phyloP scores from a whole-genome alignment of 2,888 invertebrate genomes.

The Branchinecta sandiegonensis region DNA sequence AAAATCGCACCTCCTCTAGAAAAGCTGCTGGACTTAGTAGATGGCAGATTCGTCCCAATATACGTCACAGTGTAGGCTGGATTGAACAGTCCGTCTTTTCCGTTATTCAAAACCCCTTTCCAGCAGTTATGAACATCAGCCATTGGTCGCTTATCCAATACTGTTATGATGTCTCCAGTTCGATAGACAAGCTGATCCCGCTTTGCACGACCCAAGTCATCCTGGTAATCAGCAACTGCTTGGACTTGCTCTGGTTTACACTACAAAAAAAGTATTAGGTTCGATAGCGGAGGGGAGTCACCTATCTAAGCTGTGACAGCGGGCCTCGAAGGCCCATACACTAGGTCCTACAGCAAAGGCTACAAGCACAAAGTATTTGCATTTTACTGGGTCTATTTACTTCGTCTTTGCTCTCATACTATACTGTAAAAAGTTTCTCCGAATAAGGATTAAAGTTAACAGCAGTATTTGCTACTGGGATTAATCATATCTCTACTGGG shows the following conservation, averaged over 20 bases:
- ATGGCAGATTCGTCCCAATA: conserved; percentile 55
- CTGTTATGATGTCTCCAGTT: conserved; percentile 78
- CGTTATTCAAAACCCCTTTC: conserved; percentile 78
- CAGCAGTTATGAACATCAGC: conserved; percentile 44
- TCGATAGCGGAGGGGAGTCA: no score
- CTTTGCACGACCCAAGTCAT: conserved; percentile 40
- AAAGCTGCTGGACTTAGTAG: conserved; percentile 42
- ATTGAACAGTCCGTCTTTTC: conserved; percentile 85
- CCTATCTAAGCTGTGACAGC: no score
- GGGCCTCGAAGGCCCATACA: no score
- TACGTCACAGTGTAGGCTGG: conserved; percentile 77
- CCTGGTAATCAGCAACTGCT: conserved; percentile 48
- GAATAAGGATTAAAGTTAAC: no score
- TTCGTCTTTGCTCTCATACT: no score
- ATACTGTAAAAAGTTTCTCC: no score
- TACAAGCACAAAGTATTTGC: no score
- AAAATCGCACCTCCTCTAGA: conserved; percentile 33
- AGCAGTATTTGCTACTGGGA: no score
- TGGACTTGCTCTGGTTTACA: conserved; percentile 86
- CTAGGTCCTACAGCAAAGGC: no score
- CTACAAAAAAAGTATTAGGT: conserved; percentile 32
- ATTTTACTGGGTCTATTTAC: no score
- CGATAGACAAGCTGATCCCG: conserved; percentile 64
- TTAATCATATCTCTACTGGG: no score
- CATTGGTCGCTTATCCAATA: conserved; percentile 55